Evolutionary conservation across 2,888 invertebrate genomes (phyloP), one percentile per base, ranked within the genome.

Genomic region (Campoplex nolae): DNA sequence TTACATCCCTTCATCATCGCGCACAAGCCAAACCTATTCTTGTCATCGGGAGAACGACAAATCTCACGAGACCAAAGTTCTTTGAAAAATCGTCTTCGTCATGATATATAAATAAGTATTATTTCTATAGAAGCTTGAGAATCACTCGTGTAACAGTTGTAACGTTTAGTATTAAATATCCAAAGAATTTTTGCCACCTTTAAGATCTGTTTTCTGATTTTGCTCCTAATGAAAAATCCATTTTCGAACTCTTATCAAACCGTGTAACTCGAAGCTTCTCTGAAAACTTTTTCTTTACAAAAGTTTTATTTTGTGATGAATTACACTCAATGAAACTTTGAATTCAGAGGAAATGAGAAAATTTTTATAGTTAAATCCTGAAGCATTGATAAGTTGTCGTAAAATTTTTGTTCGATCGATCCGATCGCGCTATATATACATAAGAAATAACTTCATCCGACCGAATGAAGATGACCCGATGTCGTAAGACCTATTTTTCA

Each of bases 1-100:
- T 74, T 45, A 81, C 67, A 32, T 54, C 74, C 67, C 67, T 67
- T 65, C 74, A 74, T 74, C 73, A 67, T 8, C 11, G 18, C 35
- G 65, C 23, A 67, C 67, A 54, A 67, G 42, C 51, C 42, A 74
- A 73, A 71, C 18, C 58, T 56, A 48, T 48, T 42, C 48, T 28
- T 35, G 11, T 51, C 18, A 67, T 51, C 45, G 56, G 45, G 42
- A 54, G 56, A 75, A 67, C 67, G 67, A 56, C 32, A 42, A 56
- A 54, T 67, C 74, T 42, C 35, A 74, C 51, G 54, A 38, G 42
- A 28, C 28, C 51, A 35, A 38, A 38, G 51, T 23, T 65, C 51
- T 48, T 32, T n/a, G 35, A 65, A 67, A 62, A 76, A 45, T 45
- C 16, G 28, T 23, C 58, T 23, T 38, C 51, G 7, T 45, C 28